phyloP scores from a whole-genome alignment of 1,140 invertebrate genomes.

The Leptestheria dahalacensis region DNA sequence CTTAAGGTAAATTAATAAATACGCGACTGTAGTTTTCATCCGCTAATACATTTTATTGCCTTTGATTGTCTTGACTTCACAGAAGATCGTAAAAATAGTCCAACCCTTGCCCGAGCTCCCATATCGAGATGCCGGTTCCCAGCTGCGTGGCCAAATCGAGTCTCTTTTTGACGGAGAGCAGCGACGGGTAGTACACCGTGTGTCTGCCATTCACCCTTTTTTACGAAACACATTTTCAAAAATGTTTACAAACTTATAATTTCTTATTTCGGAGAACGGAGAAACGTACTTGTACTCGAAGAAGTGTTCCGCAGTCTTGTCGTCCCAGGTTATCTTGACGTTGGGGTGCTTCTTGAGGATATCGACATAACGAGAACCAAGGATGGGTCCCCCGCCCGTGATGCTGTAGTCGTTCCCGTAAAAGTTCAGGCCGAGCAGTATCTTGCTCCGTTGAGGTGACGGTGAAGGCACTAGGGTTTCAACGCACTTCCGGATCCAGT shows the following conservation, averaged over 20 bases:
- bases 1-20: too few species aligned
- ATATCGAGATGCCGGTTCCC: constrained; percentile 73
- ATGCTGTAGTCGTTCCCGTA: constrained; percentile 78
- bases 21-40: too few species aligned
- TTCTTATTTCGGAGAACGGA: background rate
- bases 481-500: constrained; percentile 67
- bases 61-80: constrained; percentile 30
- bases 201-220: constrained; percentile 38
- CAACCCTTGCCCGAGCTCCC: constrained; percentile 89
- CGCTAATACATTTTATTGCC: background rate
- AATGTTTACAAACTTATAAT: constrained; percentile 17
- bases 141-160: constrained; percentile 62
- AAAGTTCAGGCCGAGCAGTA: constrained; percentile 80
- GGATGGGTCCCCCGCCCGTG: constrained; percentile 56
- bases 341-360: constrained; percentile 46
- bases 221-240: constrained; percentile 32
- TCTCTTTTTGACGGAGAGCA: constrained; percentile 64
- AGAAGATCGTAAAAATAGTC: constrained; percentile 90
- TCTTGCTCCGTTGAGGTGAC: constrained; percentile 49
- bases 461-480: constrained; percentile 47
- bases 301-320: constrained; percentile 63
- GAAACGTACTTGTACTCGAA: constrained; percentile 63
- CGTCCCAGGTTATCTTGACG: constrained; percentile 57
- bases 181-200: constrained; percentile 73
- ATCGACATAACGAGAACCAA: constrained; percentile 59